Evolutionary conservation across 2,113 vertebrate species (phyloP).

Genomic region (Catharus minimus): DNA sequence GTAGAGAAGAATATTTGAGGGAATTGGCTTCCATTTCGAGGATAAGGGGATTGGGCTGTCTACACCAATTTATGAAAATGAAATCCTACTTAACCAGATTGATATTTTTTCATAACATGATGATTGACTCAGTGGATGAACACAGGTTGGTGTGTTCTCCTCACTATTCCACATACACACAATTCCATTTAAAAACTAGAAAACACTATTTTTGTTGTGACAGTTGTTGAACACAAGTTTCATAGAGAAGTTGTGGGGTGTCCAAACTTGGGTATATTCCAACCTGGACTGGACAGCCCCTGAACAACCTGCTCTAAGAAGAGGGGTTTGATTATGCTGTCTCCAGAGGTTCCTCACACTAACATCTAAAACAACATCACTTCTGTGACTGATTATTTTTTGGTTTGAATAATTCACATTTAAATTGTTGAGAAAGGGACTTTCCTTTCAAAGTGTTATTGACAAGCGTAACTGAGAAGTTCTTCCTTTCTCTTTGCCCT

Average conservation of each 20-base stretch:
- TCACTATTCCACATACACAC: background rate
- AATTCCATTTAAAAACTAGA: background rate
- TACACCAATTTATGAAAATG: background rate
- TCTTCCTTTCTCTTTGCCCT: background rate
- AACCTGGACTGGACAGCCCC: background rate
- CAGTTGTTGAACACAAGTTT: background rate
- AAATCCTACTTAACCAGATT: background rate
- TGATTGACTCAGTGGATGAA: background rate
- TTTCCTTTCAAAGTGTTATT: background rate
- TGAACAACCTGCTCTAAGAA: background rate
- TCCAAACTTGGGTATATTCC: background rate
- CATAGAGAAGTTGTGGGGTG: background rate
- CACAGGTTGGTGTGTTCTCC: too few species aligned
- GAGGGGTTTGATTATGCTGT: rapidly evolving
- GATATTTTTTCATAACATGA: background rate
- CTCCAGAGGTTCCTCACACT: background rate
- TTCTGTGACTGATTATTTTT: background rate
- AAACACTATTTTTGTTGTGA: background rate
- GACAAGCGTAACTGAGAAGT: background rate
- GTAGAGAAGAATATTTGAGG: background rate
- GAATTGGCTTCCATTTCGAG: background rate
- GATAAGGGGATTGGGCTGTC: background rate
- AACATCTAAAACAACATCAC: background rate
- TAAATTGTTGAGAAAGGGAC: background rate
- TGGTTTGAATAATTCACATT: background rate